Conservation (phyloP, 2,888 invertebrate genomes). For the Tolmerus cingulatus region DNA sequence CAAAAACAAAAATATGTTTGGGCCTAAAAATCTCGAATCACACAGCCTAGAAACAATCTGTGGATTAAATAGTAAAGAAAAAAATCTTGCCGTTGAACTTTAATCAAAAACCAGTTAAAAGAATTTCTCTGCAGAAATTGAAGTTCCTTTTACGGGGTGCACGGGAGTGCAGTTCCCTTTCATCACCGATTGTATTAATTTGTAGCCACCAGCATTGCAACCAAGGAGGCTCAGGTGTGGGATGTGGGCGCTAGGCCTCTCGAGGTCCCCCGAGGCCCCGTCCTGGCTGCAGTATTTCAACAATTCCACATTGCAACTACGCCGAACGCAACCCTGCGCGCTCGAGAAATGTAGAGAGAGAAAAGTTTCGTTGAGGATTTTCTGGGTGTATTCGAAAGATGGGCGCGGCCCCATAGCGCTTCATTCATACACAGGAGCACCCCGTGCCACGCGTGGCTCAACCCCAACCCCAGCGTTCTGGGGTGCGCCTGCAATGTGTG, state of each 20-base stretch:
- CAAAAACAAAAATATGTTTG: background rate
- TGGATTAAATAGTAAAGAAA: background rate
- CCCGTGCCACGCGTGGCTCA: background rate
- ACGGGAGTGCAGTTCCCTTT: background rate
- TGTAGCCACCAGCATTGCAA: background rate
- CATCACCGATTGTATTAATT: background rate
- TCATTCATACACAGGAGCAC: background rate
- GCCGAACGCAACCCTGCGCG: background rate
- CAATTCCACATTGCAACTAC: constrained; percentile 2
- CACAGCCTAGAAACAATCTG: background rate
- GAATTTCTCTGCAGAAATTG: background rate
- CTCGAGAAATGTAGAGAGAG: background rate
- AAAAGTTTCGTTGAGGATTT: background rate
- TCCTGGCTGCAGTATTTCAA: background rate
- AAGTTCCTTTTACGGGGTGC: background rate
- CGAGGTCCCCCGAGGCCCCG: background rate
- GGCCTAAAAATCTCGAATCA: background rate
- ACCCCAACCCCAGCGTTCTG: background rate
- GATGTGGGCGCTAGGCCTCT: background rate
- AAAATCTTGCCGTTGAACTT: background rate
- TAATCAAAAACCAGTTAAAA: background rate
- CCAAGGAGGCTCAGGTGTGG: background rate
- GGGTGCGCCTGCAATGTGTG: constrained; percentile 8
- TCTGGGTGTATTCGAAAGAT: constrained; percentile 21
- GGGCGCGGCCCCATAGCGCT: constrained; percentile 13